Evolutionary conservation across 2,113 vertebrate genomes (phyloP).

Genomic region (Prionailurus viverrinus): DNA sequence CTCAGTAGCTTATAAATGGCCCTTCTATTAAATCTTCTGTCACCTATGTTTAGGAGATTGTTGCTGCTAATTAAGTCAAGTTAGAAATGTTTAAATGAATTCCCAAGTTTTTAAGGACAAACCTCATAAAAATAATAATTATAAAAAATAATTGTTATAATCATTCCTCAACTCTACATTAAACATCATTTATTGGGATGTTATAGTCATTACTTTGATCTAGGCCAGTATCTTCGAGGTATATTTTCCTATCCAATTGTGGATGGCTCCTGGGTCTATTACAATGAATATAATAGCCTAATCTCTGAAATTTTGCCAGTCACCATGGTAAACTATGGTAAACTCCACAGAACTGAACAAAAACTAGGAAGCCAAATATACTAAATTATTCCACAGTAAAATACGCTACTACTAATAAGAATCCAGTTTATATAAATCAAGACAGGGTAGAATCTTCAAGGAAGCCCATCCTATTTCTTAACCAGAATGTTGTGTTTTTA

Average conservation of each 20-base stretch:
- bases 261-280: background rate
- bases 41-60: background rate
- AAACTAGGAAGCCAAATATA: background rate
- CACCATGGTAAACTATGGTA: background rate
- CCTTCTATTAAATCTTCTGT: background rate
- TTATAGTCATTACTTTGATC: background rate
- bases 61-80: background rate
- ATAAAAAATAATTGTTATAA: background rate
- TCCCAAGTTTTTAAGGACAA: background rate
- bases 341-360: background rate
- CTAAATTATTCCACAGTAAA: conserved; percentile 4
- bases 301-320: background rate
- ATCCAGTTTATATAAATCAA: background rate
- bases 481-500: background rate
- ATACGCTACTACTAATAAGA: background rate
- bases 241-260: background rate
- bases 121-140: background rate
- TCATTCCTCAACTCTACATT: background rate
- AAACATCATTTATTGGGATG: background rate
- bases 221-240: background rate
- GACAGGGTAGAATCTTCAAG: background rate
- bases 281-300: background rate
- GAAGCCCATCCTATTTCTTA: background rate
- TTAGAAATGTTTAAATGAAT: background rate
- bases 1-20: background rate